Percentiles rank a stretch among this genome's conserved stretches.
phyloP scores from a whole-genome alignment of 2,113 vertebrate genomes.

The Excalfactoria chinensis region DNA sequence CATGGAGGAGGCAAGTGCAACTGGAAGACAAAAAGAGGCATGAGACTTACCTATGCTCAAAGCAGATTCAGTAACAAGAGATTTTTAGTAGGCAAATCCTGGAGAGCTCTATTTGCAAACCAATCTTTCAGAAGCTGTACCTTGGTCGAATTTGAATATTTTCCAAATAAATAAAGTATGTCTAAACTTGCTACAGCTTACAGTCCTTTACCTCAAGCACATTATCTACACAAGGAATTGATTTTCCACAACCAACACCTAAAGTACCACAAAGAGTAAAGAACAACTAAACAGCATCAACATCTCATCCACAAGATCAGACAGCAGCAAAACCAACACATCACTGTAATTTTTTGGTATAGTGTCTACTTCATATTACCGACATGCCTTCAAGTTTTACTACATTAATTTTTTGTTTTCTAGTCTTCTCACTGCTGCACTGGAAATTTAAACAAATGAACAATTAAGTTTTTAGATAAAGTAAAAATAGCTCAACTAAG shows the following conservation, averaged over 20 bases:
- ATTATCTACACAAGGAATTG: not conserved
- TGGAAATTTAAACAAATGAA: not conserved
- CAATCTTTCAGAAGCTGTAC: not conserved
- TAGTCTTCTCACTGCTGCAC: not conserved
- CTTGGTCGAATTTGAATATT: not conserved
- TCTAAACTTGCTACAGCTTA: not conserved
- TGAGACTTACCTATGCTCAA: not conserved
- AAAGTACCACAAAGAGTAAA: not conserved
- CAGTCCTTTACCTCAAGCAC: not conserved
- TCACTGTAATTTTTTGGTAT: not conserved
- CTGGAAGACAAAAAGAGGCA: not conserved
- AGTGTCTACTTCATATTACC: not conserved
- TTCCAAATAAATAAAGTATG: not conserved
- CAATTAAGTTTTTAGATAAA: conserved; percentile 52
- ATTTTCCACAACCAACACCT: not conserved
- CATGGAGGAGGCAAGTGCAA: too few species aligned
- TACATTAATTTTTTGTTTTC: too few species aligned
- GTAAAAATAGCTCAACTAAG: conserved; percentile 58
- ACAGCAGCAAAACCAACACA: not conserved
- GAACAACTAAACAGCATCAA: not conserved
- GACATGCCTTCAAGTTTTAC: not conserved
- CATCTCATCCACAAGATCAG: not conserved
- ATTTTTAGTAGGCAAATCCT: not conserved
- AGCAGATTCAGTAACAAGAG: not conserved
- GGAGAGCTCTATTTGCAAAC: not conserved